These are phyloP conservation scores for Oryctes rhinoceros DNA, from an alignment of 1,140 invertebrate species.

Conservation along the genomic window DNA sequence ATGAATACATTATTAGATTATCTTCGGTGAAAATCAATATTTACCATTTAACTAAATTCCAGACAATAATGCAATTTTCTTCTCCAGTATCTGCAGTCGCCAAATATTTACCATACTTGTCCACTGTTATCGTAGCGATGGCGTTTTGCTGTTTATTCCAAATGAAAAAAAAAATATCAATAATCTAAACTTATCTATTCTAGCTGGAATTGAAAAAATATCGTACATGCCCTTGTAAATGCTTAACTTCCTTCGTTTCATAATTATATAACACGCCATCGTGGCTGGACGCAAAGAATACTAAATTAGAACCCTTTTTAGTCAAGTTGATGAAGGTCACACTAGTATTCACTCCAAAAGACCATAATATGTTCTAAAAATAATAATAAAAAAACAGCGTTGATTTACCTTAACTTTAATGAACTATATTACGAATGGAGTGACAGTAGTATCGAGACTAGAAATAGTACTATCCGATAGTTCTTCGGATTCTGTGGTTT, in stretches of 20 bases:
- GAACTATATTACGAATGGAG: slow-evolving; percentile 49
- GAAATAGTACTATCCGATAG: background rate
- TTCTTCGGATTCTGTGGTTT: slow-evolving; percentile 25
- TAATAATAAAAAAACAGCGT: background rate
- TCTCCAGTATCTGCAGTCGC: slow-evolving; percentile 65
- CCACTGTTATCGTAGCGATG: slow-evolving; percentile 58
- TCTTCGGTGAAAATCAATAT: background rate
- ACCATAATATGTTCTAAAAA: slow-evolving; percentile 64
- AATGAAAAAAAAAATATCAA: background rate
- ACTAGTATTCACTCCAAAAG: slow-evolving; percentile 65
- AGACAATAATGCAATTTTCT: slow-evolving; percentile 66
- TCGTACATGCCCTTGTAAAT: slow-evolving; percentile 68
- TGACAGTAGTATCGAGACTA: slow-evolving; percentile 24
- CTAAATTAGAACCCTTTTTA: slow-evolving; percentile 56
- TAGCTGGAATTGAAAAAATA: background rate
- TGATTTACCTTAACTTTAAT: slow-evolving; percentile 25
- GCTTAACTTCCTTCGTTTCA: slow-evolving; percentile 62
- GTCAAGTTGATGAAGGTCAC: slow-evolving; percentile 66
- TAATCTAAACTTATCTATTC: no score
- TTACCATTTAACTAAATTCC: slow-evolving; percentile 63
- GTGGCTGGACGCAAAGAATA: slow-evolving; percentile 67
- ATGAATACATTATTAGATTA: no score
- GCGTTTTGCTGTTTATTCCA: slow-evolving; percentile 60
- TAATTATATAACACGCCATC: slow-evolving; percentile 66
- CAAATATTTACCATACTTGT: slow-evolving; percentile 63